Evolutionary conservation across 2,888 invertebrate genomes (phyloP).

Genomic region (Phyto melanocephala): DNA sequence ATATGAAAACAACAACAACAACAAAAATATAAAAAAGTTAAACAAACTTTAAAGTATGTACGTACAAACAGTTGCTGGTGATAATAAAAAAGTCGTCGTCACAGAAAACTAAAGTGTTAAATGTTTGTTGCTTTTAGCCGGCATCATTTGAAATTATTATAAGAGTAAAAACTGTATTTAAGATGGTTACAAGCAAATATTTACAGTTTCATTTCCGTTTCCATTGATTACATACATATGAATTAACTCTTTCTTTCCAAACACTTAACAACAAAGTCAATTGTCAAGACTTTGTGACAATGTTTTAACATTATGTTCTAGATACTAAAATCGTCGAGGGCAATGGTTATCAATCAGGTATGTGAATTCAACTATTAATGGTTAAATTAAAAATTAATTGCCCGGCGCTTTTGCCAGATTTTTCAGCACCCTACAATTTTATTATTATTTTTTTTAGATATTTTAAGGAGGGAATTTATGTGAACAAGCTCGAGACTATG

Average conservation of each 20-base stretch:
- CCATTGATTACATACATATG: not conserved
- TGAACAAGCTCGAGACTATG: too few relatives aligned
- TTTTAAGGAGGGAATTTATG: too few relatives aligned
- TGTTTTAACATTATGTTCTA: too few relatives aligned
- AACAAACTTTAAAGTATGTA: not conserved
- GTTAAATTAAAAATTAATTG: too few relatives aligned
- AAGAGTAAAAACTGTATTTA: not conserved
- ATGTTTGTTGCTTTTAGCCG: not conserved
- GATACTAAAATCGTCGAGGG: too few relatives aligned
- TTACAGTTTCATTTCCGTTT: constrained; percentile 8
- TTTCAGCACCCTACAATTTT: too few relatives aligned
- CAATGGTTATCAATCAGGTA: too few relatives aligned
- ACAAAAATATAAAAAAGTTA: not conserved
- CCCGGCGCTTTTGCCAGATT: too few relatives aligned
- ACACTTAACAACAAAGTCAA: too few relatives aligned
- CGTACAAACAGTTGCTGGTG: not conserved
- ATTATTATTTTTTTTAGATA: too few relatives aligned
- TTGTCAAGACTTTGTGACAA: too few relatives aligned
- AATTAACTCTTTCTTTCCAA: not conserved
- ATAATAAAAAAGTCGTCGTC: constrained; percentile 14
- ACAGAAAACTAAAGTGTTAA: constrained; percentile 35
- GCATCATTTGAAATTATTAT: not conserved
- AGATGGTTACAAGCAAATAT: constrained; percentile 21
- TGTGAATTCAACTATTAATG: too few relatives aligned
- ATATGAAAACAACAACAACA: not conserved